phyloP scores from a whole-genome alignment of 2,888 invertebrate species.

The Polydrusus cervinus region DNA sequence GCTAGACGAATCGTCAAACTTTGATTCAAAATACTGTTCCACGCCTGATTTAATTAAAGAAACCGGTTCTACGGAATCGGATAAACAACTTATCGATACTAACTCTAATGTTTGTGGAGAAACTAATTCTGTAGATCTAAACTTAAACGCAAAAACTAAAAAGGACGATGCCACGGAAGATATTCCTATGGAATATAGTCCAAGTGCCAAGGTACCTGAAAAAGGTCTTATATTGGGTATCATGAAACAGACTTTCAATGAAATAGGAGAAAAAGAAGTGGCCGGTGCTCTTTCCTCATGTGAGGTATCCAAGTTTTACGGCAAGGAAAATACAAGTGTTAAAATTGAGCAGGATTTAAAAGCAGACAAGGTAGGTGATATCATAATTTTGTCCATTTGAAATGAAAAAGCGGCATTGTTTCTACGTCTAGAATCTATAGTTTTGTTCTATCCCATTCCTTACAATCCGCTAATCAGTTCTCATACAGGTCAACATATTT shows the following conservation, averaged over 20 bases:
- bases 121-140: conserved; percentile 57
- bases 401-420: no score
- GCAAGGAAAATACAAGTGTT: conserved; percentile 36
- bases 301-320: conserved; percentile 50
- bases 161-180: conserved; percentile 41
- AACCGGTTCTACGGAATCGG: conserved; percentile 54
- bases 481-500: no score
- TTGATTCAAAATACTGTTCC: conserved; percentile 28
- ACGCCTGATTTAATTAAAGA: conserved; percentile 49
- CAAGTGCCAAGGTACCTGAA: conserved; percentile 73
- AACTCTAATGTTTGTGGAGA: conserved; percentile 67
- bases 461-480: no score
- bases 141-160: conserved; percentile 46
- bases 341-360: conserved; percentile 15
- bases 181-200: conserved; percentile 54
- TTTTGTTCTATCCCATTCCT: no score
- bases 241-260: conserved; percentile 76
- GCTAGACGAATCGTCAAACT: conserved; percentile 43
- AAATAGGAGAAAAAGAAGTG: conserved; percentile 58
- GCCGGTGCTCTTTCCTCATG: conserved; percentile 16
- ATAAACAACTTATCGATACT: conserved; percentile 61
- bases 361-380: conserved; percentile 21
- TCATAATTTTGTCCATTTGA: no score
- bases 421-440: no score
- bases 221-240: conserved; percentile 74